Evolutionary conservation across 2,797 vertebrate species (phyloP), one percentile per base, ranked within the genome.

Genomic region (Crotalus adamanteus): DNA sequence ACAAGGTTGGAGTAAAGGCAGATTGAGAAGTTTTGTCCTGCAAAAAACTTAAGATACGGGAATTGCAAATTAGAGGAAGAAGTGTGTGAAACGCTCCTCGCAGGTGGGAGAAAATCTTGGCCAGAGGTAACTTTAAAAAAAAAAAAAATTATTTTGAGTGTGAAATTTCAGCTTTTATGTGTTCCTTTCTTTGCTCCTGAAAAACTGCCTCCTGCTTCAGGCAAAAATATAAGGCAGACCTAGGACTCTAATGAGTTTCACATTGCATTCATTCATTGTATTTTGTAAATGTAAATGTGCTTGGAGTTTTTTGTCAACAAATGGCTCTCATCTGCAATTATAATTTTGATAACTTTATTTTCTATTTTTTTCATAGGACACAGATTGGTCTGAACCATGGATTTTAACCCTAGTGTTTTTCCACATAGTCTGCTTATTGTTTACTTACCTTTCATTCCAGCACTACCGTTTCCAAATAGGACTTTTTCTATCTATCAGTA

Each of bases 321-420:
- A 14, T 26, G 42, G 16, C 11, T 59, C 18, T 85, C 7, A 89
- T 63, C 6, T 28, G 6, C 28, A 28, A 3, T 37, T 90, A 69
- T 1, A 90, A 14, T 47, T 42, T 42, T 37, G n/a, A 61, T 20
- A 37, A 0, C 2, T 8, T 14, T 85, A 53, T n/a, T 0, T 14
- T 20, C 16, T 3, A 0, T 16, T 94, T 14, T 14, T 12, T 57
- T 59, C 25, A 0, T 87, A 98, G 98, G 95, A 98, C 97, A 98
- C 99, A 0, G 98, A 99, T 96, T 99, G 99, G 99, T 98, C 98
- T 0, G 99, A 99, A 94, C 98, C 98, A 0, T 99, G 99, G 99
- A 97, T 99, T 4, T 16, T 99, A 22, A 98, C 97, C 2, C 97
- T 99, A 61, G 20, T 97, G 0, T 26, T 88, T 91, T 99, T 99